Conservation (phyloP, 2,113 vertebrate genomes). For the Arenaria interpres region DNA sequence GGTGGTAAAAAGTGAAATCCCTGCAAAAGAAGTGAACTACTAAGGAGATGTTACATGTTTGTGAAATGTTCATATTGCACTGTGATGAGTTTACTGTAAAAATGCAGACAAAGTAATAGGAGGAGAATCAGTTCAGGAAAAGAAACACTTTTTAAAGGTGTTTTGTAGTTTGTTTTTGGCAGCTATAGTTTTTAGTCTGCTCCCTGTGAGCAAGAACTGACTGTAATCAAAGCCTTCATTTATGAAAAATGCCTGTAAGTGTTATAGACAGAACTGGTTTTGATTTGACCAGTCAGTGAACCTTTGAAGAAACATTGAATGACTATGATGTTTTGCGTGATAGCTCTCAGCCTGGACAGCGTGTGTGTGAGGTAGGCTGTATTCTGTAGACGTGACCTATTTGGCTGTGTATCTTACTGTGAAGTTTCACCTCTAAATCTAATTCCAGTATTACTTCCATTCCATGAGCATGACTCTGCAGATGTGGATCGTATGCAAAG, state of each 20-base stretch:
- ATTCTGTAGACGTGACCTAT: not conserved
- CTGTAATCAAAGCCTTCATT: not conserved
- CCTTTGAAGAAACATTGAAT: not conserved
- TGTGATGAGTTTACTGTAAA: not conserved
- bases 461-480: not conserved
- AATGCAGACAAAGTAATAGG: not conserved
- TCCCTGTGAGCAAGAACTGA: not conserved
- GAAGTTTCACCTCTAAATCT: not conserved
- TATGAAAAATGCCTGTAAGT: not conserved
- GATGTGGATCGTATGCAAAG: not conserved
- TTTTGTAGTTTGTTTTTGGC: not conserved
- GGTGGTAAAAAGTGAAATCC: not conserved
- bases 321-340: not conserved
- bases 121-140: not conserved
- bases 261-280: not conserved
- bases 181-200: not conserved
- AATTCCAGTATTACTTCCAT: not conserved
- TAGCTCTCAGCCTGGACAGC: not conserved
- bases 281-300: not conserved
- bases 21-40: not conserved
- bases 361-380: not conserved
- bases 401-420: not conserved
- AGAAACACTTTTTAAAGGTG: not conserved
- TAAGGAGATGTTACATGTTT: accelerated
- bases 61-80: not conserved